phyloP scores from a whole-genome alignment of 2,888 invertebrate genomes.

The Aproaerema taeniolella region DNA sequence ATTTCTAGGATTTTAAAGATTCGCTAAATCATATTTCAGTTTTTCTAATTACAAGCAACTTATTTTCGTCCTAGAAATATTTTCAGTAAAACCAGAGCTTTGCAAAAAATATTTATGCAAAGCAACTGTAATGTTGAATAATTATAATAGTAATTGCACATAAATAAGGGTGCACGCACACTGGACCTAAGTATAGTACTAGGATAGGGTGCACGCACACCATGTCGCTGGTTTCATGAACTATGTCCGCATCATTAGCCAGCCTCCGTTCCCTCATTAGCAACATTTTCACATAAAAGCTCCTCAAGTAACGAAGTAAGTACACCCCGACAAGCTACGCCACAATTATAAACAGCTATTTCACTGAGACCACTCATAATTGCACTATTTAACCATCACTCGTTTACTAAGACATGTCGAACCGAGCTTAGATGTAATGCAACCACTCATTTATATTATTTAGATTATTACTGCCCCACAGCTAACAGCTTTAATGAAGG shows the following conservation, averaged over 20 bases:
- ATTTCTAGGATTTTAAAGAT: too few relatives aligned
- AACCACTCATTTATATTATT: slow-evolving; percentile 9
- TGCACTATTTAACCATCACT: slow-evolving; percentile 62
- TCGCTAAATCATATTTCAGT: too few relatives aligned
- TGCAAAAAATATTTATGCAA: too few relatives aligned
- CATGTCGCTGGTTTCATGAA: slow-evolving; percentile 33
- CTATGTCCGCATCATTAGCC: slow-evolving; percentile 61
- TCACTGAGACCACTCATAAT: slow-evolving; percentile 61
- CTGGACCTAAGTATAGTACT: too few relatives aligned
- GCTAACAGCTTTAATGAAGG: slow-evolving; percentile 8
- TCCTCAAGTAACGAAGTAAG: slow-evolving; percentile 57
- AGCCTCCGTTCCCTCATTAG: slow-evolving; percentile 59
- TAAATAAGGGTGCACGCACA: too few relatives aligned
- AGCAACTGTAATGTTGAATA: slow-evolving; percentile 7
- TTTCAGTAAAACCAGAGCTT: too few relatives aligned
- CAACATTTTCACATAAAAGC: slow-evolving; percentile 67
- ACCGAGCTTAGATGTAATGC: slow-evolving; percentile 30
- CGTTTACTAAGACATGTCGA: slow-evolving; percentile 57
- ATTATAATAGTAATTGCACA: too few relatives aligned
- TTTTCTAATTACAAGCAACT: too few relatives aligned
- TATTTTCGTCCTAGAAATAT: too few relatives aligned
- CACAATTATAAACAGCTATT: slow-evolving; percentile 70
- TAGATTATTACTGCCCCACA: too few relatives aligned
- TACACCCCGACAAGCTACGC: slow-evolving; percentile 39
- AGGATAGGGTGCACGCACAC: slow-evolving; percentile 11